phyloP scores from a whole-genome alignment of 1,140 invertebrate genomes.

The Spodoptera frugiperda region DNA sequence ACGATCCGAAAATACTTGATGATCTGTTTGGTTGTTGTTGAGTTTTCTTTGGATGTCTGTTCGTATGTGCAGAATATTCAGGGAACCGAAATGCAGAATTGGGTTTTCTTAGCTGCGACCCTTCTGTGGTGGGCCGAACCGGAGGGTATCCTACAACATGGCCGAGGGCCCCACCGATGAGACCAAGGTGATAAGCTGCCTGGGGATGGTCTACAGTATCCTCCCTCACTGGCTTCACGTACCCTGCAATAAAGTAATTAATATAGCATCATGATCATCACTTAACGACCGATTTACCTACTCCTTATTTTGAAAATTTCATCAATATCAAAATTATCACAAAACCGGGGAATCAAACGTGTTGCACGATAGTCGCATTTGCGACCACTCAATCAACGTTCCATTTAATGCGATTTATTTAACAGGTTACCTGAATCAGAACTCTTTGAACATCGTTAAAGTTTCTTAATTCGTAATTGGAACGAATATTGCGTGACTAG shows the following conservation, averaged over 20 bases:
- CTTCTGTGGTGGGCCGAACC: conserved; percentile 55
- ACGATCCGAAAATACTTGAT: conserved; percentile 64
- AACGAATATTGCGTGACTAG: neutral
- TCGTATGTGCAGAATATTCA: neutral
- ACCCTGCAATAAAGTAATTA: conserved; percentile 60
- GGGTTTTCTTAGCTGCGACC: conserved; percentile 48
- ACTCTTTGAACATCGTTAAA: too few relatives aligned
- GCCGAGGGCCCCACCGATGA: conserved; percentile 69
- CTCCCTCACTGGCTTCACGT: conserved; percentile 75
- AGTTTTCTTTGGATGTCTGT: neutral
- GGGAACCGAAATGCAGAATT: conserved; percentile 14
- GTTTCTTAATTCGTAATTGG: neutral
- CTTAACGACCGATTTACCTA: too few relatives aligned
- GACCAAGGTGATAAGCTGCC: conserved; percentile 61
- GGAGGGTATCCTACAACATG: conserved; percentile 68
- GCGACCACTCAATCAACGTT: too few relatives aligned
- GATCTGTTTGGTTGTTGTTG: conserved; percentile 9
- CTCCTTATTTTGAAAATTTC: too few relatives aligned
- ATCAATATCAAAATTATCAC: too few relatives aligned
- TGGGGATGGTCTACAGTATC: conserved; percentile 54
- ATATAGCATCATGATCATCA: too few relatives aligned
- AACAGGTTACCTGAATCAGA: too few relatives aligned
- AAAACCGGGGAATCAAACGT: too few relatives aligned
- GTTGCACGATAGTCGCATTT: too few relatives aligned
- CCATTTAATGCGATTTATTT: too few relatives aligned